Conservation (phyloP, 1,140 invertebrate species). For the Pseudomyrmex sp. region DNA sequence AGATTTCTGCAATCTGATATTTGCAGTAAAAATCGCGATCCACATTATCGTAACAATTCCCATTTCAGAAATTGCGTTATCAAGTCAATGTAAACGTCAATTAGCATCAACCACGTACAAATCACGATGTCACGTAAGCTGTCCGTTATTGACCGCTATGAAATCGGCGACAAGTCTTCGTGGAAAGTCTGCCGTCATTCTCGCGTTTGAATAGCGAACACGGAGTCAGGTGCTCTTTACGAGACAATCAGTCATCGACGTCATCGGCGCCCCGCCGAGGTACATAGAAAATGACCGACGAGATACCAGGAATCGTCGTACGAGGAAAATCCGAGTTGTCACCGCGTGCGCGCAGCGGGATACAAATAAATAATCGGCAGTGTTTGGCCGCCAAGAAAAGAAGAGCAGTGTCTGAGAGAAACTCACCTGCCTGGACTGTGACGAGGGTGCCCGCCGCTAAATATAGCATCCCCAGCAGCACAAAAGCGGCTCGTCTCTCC, state of each 20-base stretch:
- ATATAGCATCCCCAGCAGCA: conserved; percentile 82
- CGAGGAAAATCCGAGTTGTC: no score
- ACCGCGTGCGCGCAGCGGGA: background rate
- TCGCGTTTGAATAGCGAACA: background rate
- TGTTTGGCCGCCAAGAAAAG: conserved; percentile 18
- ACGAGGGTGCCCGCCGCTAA: conserved; percentile 80
- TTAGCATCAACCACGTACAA: background rate
- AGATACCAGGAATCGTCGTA: background rate
- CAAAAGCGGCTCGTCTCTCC: conserved; percentile 79
- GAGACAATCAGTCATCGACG: background rate
- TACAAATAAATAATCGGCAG: conserved; percentile 50
- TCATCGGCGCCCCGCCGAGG: background rate
- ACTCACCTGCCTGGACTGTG: conserved; percentile 81
- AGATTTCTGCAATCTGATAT: no score
- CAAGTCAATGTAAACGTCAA: background rate
- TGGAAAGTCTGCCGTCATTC: background rate
- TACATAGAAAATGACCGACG: no score
- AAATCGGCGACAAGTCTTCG: background rate
- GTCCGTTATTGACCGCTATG: conserved; percentile 8
- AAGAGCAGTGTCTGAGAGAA: conserved; percentile 65
- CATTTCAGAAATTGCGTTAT: background rate
- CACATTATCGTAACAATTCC: no score
- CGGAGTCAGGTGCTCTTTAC: background rate
- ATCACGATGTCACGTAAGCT: background rate
- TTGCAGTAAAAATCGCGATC: no score